Evolutionary conservation across 2,797 vertebrate genomes (phyloP), one percentile per base, ranked within the genome.

Genomic region (Zenarchopterus dispar): DNA sequence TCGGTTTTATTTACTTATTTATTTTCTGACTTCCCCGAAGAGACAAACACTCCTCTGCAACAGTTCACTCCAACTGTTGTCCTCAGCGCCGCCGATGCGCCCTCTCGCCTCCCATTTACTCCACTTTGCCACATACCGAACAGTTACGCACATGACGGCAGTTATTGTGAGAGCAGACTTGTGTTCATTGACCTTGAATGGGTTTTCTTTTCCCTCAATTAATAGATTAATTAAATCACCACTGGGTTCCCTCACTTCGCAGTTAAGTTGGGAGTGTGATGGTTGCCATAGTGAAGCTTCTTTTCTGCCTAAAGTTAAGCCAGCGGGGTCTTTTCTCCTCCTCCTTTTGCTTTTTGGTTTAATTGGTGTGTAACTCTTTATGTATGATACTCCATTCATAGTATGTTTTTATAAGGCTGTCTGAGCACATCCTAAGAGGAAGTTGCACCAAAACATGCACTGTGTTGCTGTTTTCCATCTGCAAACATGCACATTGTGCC

Each of bases 221-320:
- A 83, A 86, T 83, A 33, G 51, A 82, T 75, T 57, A 56, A 85
- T 83, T 62, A 80, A 65, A 66, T 48, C 79, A 58, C 75, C 62
- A 17, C 64, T 59, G 81, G 80, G 75, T 54, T 71, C 82, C 79
- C 56, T 86, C 77, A 68, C 43, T 52, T 51, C 54, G 62, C 71
- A 68, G 62, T 56, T 50, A 13, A 41, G 57, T 62, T 58, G 74
- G 19, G 63, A 62, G 62, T 66, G 69, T 62, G 65, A 72, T 75
- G 85, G 89, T 90, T 90, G 74, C 78, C 84, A 86, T 89, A 84
- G 86, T 67, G 74, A 64, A 13, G 44, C 45, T 53, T 46, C 60
- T 41, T 60, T 42, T 44, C 60, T 62, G 64, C 62, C 67, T 57
- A 70, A 19, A 73, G 65, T 78, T 79, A 8, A 73, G 51, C 26